These are phyloP conservation scores for Halocaridina rubra DNA, from an alignment of 2,888 invertebrate species.

Conservation along the genomic window DNA sequence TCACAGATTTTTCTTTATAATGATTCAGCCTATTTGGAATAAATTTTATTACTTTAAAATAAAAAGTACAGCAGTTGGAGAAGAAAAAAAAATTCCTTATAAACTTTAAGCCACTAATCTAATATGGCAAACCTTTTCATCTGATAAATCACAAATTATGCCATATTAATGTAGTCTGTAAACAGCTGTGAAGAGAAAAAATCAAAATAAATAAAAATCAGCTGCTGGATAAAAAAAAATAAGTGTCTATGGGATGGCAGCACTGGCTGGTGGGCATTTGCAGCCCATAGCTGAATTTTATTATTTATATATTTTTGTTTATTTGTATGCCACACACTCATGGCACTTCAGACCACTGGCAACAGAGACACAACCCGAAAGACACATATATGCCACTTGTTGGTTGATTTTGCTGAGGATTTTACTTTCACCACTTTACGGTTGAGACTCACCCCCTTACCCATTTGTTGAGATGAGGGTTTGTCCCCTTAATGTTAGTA, in stretches of 20 bases:
- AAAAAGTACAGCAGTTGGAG: slow-evolving; percentile 55
- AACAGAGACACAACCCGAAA: slow-evolving; percentile 25
- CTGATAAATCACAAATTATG: slow-evolving; percentile 31
- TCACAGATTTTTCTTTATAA: slow-evolving; percentile 13
- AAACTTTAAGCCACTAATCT: slow-evolving; percentile 52
- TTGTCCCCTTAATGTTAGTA: too few species aligned
- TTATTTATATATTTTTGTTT: too few species aligned
- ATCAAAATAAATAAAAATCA: slow-evolving; percentile 22
- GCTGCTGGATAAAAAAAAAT: slow-evolving; percentile 35
- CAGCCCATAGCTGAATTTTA: slow-evolving; percentile 1
- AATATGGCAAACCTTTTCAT: slow-evolving; percentile 54
- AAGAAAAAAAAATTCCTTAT: slow-evolving; percentile 32
- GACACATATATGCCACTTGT: slow-evolving; percentile 25
- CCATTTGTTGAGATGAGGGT: too few species aligned
- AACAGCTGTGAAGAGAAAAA: slow-evolving; percentile 38
- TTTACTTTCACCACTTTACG: too few species aligned
- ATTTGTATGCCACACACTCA: slow-evolving; percentile 15
- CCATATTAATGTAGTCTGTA: slow-evolving; percentile 30
- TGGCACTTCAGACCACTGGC: slow-evolving; percentile 39
- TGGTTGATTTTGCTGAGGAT: neutral
- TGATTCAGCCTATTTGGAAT: slow-evolving; percentile 52
- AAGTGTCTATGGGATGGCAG: slow-evolving; percentile 43
- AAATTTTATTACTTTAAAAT: slow-evolving; percentile 52
- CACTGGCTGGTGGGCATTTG: slow-evolving; percentile 31
- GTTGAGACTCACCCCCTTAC: too few species aligned